Evolutionary conservation across 2,113 vertebrate species (phyloP).

Genomic region (Actenoides hombroni): DNA sequence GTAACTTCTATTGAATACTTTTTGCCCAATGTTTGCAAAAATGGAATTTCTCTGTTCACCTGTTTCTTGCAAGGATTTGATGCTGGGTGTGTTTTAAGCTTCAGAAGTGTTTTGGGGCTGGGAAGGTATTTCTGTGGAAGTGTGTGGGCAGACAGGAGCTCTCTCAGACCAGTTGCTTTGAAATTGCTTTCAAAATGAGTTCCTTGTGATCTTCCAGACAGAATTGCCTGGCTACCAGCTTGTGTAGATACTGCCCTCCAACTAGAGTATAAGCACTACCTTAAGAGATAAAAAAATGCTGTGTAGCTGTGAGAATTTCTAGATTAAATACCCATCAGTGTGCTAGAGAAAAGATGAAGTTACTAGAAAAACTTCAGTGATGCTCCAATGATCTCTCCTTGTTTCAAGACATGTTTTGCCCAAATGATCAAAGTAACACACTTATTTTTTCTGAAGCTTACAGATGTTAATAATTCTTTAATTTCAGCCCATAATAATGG

Average conservation of each 20-base stretch:
- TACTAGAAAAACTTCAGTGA: fast-evolving
- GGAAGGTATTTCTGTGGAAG: too few relatives aligned
- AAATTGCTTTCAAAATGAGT: neutral
- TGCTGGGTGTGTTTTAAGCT: neutral
- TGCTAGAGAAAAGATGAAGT: neutral
- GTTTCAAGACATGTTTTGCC: neutral
- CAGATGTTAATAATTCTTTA: neutral
- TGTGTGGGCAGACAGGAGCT: neutral
- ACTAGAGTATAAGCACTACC: fast-evolving
- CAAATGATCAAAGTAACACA: neutral
- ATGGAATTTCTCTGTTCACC: fast-evolving
- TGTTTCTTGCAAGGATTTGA: fast-evolving
- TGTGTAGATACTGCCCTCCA: neutral
- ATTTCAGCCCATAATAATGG: conserved; percentile 83
- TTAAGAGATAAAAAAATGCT: neutral
- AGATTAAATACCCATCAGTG: too few relatives aligned
- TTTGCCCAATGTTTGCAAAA: neutral
- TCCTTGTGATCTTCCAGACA: fast-evolving
- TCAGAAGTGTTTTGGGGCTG: neutral
- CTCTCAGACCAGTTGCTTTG: neutral
- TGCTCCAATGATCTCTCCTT: neutral
- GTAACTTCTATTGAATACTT: fast-evolving
- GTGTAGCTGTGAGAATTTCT: neutral
- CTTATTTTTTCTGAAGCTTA: neutral
- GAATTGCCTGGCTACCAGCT: neutral